Percentiles rank a stretch among this genome's conserved stretches.
Conservation (phyloP, 1,140 invertebrate genomes). For the Musca vetustissima region DNA sequence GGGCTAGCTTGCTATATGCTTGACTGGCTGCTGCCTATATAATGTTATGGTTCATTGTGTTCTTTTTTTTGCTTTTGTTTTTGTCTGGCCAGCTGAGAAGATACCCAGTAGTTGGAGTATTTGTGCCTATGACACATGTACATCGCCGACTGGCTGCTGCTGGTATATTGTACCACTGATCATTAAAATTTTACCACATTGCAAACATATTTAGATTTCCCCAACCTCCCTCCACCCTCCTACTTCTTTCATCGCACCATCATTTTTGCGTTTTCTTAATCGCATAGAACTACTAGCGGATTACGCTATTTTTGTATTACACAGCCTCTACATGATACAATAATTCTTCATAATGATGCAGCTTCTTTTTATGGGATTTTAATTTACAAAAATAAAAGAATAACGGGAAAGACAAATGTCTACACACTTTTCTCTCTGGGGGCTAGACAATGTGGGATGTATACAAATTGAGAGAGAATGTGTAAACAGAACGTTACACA, state of each 20-base stretch:
- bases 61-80: no score
- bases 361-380: background rate
- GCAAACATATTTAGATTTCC: background rate
- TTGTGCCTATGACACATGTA: background rate
- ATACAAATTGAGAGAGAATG: no score
- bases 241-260: no score
- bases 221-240: background rate
- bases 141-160: background rate
- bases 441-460: no score
- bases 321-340: background rate
- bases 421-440: constrained; percentile 12
- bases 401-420: constrained; percentile 3
- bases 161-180: background rate
- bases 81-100: background rate
- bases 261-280: background rate
- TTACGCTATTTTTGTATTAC: background rate
- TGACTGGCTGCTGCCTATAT: no score
- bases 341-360: constrained; percentile 11
- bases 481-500: no score
- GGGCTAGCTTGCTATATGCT: no score
- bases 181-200: constrained; percentile 11
- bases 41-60: background rate
- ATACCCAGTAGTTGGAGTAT: no score
- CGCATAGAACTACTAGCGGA: background rate
- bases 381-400: background rate